Base-by-base conservation (phyloP, 2,888 invertebrate species). In the Orchesella flavescens region DNA sequence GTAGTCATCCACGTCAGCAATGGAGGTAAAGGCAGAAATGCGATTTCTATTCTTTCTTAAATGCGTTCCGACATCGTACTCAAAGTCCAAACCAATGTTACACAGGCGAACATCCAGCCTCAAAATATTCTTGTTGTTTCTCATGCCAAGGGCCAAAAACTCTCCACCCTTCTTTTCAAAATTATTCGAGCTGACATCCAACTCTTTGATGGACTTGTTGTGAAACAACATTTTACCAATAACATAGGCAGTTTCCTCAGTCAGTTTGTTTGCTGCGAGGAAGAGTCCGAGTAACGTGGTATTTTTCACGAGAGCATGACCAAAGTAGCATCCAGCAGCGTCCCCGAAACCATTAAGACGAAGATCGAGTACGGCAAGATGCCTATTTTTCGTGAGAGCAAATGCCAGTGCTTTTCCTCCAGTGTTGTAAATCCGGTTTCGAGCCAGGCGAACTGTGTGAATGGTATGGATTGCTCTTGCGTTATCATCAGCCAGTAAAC, bases 371-470 rank as follows among this genome's bases (percentile, higher is more conserved):
- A 75, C 49, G 0, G 78, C 73, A 46, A 88, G 55, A 46, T 88
- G 85, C 0, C 21, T 17, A 53, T 88, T 87, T 63, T 68, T 65
- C 9, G 84, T 85, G 12, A 88, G 68, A 9, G 86, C 87, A 71
- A 55, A 87, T 7, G 88, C 87, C n/a, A 88, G n/a, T 1, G 88
- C 87, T 83, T 88, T 86, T 13, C 83, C 88, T 34, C 88, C 88
- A 23, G 59, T 71, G 68, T 85, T 86, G 34, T 79, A 78, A 46
- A 88, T 88, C 5, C 85, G 72, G 43, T 87, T 87, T 21, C 88
- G 63, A n/a, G 85, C 86, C 13, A 88, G 44, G 1, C 74, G 75
- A 17, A 88, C 63, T 0, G 87, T 88, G 23, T 88, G 86, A 17
- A 88, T 72, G 1, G 88, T 88, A 23, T 84, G 85, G 17, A 72